Percentiles rank a stretch among this genome's conserved stretches.
Conservation (phyloP, 1,140 invertebrate species). For the Ceratosolen fusciceps region DNA sequence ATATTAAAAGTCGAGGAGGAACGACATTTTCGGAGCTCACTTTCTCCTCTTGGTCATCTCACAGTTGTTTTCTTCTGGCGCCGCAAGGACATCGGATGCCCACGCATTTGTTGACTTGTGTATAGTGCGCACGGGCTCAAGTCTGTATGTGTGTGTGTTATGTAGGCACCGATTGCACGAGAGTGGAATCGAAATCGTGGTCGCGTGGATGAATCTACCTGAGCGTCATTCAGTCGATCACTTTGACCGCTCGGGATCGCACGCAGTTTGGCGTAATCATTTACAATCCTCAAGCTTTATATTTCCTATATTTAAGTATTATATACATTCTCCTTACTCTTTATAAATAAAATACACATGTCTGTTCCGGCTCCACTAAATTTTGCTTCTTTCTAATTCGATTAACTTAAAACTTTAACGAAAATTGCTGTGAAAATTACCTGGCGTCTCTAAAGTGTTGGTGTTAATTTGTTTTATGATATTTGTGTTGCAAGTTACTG, state of each 20-base stretch:
- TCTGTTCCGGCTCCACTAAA: neutral
- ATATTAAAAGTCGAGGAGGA: neutral
- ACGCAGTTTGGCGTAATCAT: neutral
- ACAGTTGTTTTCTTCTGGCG: conserved; percentile 36
- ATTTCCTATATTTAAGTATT: neutral
- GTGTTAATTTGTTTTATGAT: neutral
- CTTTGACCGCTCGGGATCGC: conserved; percentile 27
- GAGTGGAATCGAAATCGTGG: conserved; percentile 28
- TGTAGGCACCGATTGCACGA: neutral
- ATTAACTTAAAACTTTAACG: neutral
- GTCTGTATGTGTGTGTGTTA: neutral
- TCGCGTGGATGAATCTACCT: neutral
- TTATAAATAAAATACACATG: neutral
- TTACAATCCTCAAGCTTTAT: neutral
- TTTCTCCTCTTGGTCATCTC: conserved; percentile 28
- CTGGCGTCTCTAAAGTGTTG: neutral
- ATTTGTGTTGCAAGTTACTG: neutral
- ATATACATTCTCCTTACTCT: neutral
- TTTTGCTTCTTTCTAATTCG: neutral
- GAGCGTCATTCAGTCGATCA: conserved; percentile 15
- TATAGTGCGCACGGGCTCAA: neutral
- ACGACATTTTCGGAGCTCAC: conserved; percentile 23
- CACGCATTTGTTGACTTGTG: conserved; percentile 13
- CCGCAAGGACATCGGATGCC: conserved; percentile 32
- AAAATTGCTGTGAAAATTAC: neutral